Conservation (phyloP, 2,113 vertebrate genomes). For the Gymnorhina tibicen region DNA sequence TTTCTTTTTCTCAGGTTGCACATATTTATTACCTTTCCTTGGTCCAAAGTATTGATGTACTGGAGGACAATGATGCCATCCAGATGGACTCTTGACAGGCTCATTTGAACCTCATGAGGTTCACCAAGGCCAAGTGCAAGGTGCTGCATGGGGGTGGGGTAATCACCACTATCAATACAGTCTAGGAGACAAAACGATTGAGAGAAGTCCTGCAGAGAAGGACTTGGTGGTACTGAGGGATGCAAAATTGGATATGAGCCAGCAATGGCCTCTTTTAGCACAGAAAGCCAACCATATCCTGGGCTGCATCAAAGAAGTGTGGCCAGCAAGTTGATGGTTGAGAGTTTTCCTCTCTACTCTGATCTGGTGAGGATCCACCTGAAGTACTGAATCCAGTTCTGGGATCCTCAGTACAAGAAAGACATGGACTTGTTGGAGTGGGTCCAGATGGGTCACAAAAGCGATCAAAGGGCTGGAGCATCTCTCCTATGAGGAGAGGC, state of each 20-base stretch:
- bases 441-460: neutral
- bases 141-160: rapidly evolving
- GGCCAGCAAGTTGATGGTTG: neutral
- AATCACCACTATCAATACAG: neutral
- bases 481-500: neutral
- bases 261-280: neutral
- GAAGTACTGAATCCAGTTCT: neutral
- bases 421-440: neutral
- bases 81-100: neutral
- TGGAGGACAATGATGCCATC: neutral
- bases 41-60: neutral
- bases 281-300: neutral
- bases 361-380: neutral
- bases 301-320: neutral
- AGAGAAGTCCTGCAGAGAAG: neutral
- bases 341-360: neutral
- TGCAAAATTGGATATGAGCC: neutral
- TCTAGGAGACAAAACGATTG: neutral
- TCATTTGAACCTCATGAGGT: neutral
- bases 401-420: neutral
- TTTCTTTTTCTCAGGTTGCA: neutral
- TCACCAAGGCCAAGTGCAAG: neutral
- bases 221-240: neutral
- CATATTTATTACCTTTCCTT: neutral
- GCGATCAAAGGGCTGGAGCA: neutral